A percentile compares a stretch with the other conserved stretches of the same genome.
Conservation (phyloP, 2,113 vertebrate genomes). For the Oreochromis niloticus region DNA sequence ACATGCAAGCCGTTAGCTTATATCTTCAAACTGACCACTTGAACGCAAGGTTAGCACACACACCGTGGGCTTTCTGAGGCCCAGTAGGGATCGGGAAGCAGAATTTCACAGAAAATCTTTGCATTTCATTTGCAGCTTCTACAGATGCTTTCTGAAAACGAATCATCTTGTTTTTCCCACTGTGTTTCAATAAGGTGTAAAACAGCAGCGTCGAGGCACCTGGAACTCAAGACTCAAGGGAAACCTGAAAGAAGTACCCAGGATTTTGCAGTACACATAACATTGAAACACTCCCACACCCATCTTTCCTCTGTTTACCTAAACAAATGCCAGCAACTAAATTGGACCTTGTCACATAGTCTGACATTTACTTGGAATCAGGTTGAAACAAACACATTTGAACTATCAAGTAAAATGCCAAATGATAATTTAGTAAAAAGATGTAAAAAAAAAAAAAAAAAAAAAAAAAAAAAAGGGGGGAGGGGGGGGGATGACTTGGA, state of each 20-base stretch:
- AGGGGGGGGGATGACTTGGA: not conserved
- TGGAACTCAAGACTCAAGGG: not conserved
- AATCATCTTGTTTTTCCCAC: not conserved
- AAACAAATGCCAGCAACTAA: slow-evolving; percentile 33
- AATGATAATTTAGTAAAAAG: slow-evolving; percentile 32
- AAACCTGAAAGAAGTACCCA: not conserved
- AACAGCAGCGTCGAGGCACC: not conserved
- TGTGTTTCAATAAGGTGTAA: not conserved
- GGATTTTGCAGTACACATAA: not conserved
- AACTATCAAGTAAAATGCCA: slow-evolving; percentile 26
- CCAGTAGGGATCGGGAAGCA: not conserved
- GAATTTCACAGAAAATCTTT: not conserved
- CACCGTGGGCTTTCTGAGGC: not conserved
- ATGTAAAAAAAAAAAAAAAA: not conserved
- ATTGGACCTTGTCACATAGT: slow-evolving; percentile 37
- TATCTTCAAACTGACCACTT: slow-evolving; percentile 1
- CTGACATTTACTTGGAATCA: slow-evolving; percentile 34
- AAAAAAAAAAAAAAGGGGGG: not conserved
- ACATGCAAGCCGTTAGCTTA: slow-evolving; percentile 6
- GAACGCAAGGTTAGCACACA: not conserved
- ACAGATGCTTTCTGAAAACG: not conserved
- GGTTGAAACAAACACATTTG: slow-evolving; percentile 40
- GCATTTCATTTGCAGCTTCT: not conserved
- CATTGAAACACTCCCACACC: not conserved
- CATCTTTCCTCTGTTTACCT: slow-evolving; percentile 39